These are phyloP conservation scores for Oikopleura vanhoeffeni DNA, from an alignment of 23 tunicate species.

Conservation along the genomic window DNA sequence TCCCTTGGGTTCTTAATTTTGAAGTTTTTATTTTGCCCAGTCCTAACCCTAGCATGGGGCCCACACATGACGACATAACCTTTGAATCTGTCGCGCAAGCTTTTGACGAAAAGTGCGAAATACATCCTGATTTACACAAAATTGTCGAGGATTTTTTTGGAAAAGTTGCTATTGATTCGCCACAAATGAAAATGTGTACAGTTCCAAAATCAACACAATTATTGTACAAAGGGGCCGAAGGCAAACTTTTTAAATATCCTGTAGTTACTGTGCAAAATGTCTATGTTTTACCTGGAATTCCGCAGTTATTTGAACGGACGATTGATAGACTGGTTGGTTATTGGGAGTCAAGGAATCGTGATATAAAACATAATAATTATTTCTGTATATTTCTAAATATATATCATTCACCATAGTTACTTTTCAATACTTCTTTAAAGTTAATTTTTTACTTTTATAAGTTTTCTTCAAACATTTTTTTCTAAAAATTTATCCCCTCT, in stretches of 20 bases:
- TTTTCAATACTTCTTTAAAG: no score
- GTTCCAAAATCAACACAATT: slow-evolving; percentile 36
- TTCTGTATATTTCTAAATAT: no score
- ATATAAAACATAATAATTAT: no score
- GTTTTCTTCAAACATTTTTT: no score
- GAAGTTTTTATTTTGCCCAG: no score
- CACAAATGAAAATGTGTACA: slow-evolving; percentile 70
- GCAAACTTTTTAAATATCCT: slow-evolving; percentile 42
- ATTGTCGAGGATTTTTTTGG: slow-evolving; percentile 32
- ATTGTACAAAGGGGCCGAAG: slow-evolving; percentile 31
- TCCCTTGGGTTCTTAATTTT: no score
- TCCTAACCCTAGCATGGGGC: no score
- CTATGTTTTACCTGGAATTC: slow-evolving; percentile 79
- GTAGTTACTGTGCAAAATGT: slow-evolving; percentile 47
- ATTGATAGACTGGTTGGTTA: slow-evolving; percentile 14
- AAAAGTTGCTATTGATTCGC: slow-evolving; percentile 26
- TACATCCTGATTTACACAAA: slow-evolving; percentile 17
- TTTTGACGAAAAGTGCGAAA: slow-evolving; percentile 24
- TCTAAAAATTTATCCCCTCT: no score
- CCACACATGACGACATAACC: slow-evolving; percentile 84
- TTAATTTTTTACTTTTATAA: no score
- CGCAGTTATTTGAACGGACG: slow-evolving; percentile 33
- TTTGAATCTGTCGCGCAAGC: slow-evolving; percentile 60
- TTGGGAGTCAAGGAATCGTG: no score
- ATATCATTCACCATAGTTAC: no score